Conservation (phyloP, 1,140 invertebrate genomes). For the Tetragnatha versicolor region DNA sequence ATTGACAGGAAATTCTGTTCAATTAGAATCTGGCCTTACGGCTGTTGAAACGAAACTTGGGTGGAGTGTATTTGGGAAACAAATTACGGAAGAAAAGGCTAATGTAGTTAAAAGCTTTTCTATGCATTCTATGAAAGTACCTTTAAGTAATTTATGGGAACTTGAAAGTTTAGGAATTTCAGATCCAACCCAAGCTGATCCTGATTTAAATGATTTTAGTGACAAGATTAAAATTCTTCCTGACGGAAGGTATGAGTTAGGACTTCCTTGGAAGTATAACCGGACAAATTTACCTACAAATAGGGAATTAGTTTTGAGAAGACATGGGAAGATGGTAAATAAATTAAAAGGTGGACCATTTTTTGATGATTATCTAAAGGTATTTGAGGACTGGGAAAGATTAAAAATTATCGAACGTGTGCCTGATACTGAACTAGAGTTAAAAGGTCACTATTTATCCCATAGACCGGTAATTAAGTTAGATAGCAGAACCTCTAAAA, state of each 20-base stretch:
- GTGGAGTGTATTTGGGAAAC: background rate
- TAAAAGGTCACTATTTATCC: background rate
- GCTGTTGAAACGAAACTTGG: conserved; percentile 15
- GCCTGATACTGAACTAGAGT: background rate
- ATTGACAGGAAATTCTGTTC: conserved; percentile 12
- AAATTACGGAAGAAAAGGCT: background rate
- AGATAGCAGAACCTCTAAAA: conserved; percentile 7
- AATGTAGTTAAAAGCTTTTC: background rate
- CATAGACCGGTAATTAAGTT: background rate
- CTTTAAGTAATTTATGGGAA: background rate
- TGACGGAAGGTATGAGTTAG: conserved; percentile 21
- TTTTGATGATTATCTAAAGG: conserved; percentile 18
- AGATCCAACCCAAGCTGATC: too few relatives aligned
- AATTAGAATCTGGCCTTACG: conserved; percentile 1
- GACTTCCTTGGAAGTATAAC: conserved; percentile 10
- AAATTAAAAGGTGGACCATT: background rate
- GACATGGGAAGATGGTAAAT: conserved; percentile 4
- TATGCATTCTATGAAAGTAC: background rate
- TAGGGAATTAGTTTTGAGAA: conserved; percentile 5
- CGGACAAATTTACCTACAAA: background rate
- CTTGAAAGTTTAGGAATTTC: too few relatives aligned
- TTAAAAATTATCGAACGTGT: conserved; percentile 20
- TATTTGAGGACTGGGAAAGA: conserved; percentile 21
- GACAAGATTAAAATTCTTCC: conserved; percentile 10
- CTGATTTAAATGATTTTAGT: conserved; percentile 19